Evolutionary conservation across 1,140 invertebrate genomes (phyloP).

Genomic region (Mizuhopecten yessoensis): DNA sequence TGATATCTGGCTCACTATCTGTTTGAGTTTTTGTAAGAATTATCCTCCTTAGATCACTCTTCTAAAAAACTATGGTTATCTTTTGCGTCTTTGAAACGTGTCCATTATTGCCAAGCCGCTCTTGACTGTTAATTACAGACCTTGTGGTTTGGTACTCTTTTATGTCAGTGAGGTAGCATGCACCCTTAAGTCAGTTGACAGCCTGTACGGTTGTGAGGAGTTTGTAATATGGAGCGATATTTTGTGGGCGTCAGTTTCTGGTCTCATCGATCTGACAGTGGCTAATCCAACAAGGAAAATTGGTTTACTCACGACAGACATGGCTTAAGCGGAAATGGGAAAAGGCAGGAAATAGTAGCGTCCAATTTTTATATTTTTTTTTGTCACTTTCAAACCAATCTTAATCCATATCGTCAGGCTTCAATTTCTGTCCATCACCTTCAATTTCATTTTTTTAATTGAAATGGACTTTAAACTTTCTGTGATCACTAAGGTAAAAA

Average conservation of each 20-base stretch:
- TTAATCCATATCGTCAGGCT: not conserved
- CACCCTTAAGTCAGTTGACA: not conserved
- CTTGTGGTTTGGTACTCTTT: not conserved
- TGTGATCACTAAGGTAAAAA: not conserved
- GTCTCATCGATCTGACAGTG: not conserved
- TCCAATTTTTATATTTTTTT: no score
- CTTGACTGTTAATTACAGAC: no score
- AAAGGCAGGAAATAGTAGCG: not conserved
- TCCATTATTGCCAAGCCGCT: no score
- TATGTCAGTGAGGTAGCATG: no score
- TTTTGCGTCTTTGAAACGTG: no score
- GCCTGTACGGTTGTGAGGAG: not conserved
- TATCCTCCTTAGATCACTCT: no score
- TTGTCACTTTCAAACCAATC: no score
- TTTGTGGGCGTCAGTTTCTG: conserved; percentile 30
- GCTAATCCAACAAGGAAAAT: not conserved
- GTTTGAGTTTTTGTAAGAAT: no score
- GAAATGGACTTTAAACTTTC: not conserved
- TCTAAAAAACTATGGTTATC: no score
- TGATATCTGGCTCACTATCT: no score
- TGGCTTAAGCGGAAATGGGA: not conserved
- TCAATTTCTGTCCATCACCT: not conserved
- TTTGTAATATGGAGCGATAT: not conserved
- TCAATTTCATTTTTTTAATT: not conserved
- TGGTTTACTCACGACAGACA: not conserved